phyloP scores from a whole-genome alignment of 2,113 vertebrate species.

The Bubalus kerabau region DNA sequence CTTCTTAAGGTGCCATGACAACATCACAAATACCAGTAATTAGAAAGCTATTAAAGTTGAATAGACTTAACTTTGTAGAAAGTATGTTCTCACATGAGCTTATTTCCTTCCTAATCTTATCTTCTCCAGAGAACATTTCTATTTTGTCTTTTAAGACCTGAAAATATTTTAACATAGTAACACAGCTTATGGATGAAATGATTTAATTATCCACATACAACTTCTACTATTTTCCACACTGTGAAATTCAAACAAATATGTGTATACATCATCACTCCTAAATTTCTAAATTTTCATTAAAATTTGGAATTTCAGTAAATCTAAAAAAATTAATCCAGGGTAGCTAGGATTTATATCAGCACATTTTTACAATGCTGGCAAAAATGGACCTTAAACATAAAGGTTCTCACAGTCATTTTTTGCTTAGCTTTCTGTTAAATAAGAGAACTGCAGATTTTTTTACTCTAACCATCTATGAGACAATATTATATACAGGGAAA shows the following conservation, averaged over 20 bases:
- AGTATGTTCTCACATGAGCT: background rate
- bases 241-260: background rate
- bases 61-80: background rate
- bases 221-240: background rate
- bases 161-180: background rate
- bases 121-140: background rate
- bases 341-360: background rate
- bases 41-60: background rate
- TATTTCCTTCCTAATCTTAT: background rate
- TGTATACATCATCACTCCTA: background rate
- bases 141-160: background rate
- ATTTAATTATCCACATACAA: background rate
- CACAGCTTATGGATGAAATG: background rate
- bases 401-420: background rate
- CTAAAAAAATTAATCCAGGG: background rate
- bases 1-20: background rate
- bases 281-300: background rate
- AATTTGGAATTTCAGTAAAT: background rate
- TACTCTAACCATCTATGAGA: background rate
- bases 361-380: background rate
- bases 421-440: background rate
- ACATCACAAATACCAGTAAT: background rate
- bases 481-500: conserved; percentile 45
- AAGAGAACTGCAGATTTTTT: background rate
- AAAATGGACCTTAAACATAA: background rate